Evolutionary conservation across 2,888 invertebrate species (phyloP).

Genomic region (Exephanes ischioxanthus): DNA sequence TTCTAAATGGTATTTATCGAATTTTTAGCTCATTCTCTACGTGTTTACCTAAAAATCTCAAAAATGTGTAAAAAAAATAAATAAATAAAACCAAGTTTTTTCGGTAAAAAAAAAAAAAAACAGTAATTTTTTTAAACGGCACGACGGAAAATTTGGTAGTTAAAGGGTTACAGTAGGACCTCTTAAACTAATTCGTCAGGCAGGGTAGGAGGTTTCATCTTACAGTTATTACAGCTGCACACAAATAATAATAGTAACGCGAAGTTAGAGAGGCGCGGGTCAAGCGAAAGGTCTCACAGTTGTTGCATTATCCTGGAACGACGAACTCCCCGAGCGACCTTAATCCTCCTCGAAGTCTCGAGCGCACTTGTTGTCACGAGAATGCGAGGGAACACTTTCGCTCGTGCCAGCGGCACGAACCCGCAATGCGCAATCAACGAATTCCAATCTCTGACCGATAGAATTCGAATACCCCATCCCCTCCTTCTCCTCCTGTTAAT

Average conservation of each 20-base stretch:
- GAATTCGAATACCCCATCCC: not conserved
- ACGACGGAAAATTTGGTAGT: not conserved
- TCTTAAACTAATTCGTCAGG: not conserved
- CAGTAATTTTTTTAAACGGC: not conserved
- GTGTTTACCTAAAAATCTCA: too few relatives aligned
- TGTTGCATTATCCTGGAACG: slow-evolving; percentile 17
- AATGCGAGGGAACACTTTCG: slow-evolving; percentile 35
- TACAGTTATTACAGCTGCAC: not conserved
- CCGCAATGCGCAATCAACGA: slow-evolving; percentile 37
- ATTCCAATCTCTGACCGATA: slow-evolving; percentile 37
- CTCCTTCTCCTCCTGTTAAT: slow-evolving; percentile 1
- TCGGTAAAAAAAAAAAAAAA: not conserved
- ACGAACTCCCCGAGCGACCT: slow-evolving; percentile 12
- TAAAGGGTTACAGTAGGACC: not conserved
- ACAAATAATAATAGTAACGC: not conserved
- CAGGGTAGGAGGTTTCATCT: not conserved
- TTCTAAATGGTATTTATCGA: too few relatives aligned
- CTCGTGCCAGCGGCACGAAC: slow-evolving; percentile 4
- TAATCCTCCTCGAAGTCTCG: slow-evolving; percentile 42
- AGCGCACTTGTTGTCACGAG: slow-evolving; percentile 35
- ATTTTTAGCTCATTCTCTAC: too few relatives aligned
- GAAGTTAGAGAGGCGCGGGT: not conserved
- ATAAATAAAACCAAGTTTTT: not conserved
- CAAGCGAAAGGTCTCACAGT: slow-evolving; percentile 16
- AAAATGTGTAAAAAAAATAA: too few relatives aligned